These are phyloP conservation scores for Toxostoma redivivum DNA, from an alignment of 2,113 vertebrate genomes.

Conservation along the genomic window DNA sequence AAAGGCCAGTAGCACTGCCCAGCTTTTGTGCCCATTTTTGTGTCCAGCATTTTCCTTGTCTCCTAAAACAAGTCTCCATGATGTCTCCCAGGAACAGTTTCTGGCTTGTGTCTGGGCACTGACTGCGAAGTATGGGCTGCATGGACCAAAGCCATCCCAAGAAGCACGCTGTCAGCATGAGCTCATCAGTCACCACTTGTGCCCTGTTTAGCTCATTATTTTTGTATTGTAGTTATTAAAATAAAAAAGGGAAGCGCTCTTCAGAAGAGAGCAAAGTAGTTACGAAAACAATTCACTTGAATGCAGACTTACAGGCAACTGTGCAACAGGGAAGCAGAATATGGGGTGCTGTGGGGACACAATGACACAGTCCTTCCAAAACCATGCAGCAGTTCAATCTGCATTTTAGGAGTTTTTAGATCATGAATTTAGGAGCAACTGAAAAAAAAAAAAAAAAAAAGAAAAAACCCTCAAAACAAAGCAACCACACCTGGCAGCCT, in stretches of 20 bases:
- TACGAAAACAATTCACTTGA: neutral
- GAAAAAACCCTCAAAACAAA: neutral
- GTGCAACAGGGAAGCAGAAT: neutral
- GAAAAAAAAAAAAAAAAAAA: neutral
- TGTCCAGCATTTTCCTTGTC: neutral
- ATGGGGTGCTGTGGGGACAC: neutral
- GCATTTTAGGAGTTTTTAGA: constrained; percentile 17
- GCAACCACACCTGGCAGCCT: neutral
- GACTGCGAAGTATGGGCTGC: neutral
- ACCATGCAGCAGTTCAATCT: neutral
- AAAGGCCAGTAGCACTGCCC: neutral
- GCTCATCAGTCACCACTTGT: neutral
- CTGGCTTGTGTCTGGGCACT: neutral
- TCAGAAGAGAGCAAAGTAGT: neutral
- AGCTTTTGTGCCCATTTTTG: neutral
- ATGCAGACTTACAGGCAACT: neutral
- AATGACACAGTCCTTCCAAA: neutral
- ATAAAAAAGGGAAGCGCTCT: neutral
- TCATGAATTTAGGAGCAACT: neutral
- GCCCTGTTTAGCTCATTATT: neutral
- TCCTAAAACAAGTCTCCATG: neutral
- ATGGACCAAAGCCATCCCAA: neutral
- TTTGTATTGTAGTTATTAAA: neutral
- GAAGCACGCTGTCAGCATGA: neutral
- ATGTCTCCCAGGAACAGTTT: neutral